Evolutionary conservation across 1,140 invertebrate species (phyloP).

Genomic region (Lasioglossum baleicum): DNA sequence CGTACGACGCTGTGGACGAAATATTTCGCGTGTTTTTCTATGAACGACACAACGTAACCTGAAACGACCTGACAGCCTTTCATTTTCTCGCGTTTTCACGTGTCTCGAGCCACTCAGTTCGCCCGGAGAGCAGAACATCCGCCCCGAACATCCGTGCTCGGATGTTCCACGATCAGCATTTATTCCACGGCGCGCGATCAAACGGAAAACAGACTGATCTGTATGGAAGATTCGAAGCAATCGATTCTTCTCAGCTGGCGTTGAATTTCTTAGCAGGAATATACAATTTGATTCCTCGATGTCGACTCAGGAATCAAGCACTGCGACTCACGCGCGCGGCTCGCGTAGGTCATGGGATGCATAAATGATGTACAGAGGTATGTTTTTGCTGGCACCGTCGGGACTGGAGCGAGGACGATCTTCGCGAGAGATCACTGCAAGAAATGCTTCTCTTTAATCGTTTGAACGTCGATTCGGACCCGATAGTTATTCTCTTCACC

Average conservation of each 20-base stretch:
- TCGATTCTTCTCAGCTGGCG: not conserved
- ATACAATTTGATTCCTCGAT: constrained; percentile 17
- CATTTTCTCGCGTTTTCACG: too few relatives aligned
- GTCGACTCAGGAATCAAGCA: constrained; percentile 13
- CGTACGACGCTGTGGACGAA: too few relatives aligned
- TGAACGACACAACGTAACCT: too few relatives aligned
- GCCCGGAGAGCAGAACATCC: too few relatives aligned
- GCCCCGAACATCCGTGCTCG: not conserved
- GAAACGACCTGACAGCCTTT: too few relatives aligned
- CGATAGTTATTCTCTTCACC: not conserved
- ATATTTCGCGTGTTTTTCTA: too few relatives aligned
- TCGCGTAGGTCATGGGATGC: not conserved
- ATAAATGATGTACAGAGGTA: not conserved
- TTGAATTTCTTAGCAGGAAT: not conserved
- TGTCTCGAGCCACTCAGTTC: too few relatives aligned
- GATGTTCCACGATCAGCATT: not conserved
- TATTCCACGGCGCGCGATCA: not conserved
- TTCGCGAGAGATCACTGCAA: not conserved
- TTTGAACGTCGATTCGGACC: not conserved
- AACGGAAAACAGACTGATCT: not conserved
- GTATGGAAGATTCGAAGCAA: not conserved
- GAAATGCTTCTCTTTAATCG: too few relatives aligned
- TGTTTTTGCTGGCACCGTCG: not conserved
- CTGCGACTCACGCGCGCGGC: not conserved
- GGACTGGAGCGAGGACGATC: not conserved